phyloP scores from a whole-genome alignment of 2,797 vertebrate species.

The Poecilia wingei region DNA sequence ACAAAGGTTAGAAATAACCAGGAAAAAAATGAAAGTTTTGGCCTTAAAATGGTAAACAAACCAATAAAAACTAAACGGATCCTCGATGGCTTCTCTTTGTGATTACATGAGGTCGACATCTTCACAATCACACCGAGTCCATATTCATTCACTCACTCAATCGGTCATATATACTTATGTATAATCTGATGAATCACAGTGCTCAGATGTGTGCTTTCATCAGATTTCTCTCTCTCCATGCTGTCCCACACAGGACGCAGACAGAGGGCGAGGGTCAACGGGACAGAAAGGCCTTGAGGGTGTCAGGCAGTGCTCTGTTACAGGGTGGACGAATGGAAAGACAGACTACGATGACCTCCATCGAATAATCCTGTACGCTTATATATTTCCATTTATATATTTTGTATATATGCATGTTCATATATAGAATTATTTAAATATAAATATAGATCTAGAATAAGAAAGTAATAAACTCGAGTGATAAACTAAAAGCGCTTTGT shows the following conservation, averaged over 20 bases:
- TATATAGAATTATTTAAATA: slow-evolving; percentile 53
- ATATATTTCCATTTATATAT: slow-evolving; percentile 36
- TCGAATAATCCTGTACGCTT: slow-evolving; percentile 38
- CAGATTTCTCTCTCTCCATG: slow-evolving; percentile 53
- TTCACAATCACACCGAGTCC: neutral
- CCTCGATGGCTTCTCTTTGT: slow-evolving; percentile 55
- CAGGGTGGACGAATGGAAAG: slow-evolving; percentile 59
- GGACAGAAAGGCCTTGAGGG: slow-evolving; percentile 79
- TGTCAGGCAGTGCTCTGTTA: slow-evolving; percentile 81
- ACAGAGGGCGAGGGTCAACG: slow-evolving; percentile 56
- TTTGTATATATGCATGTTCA: slow-evolving; percentile 11
- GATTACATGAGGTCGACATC: slow-evolving; percentile 63
- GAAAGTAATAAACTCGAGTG: slow-evolving; percentile 35
- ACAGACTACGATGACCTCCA: slow-evolving; percentile 50
- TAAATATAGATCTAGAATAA: slow-evolving; percentile 63
- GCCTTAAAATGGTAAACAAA: slow-evolving; percentile 15
- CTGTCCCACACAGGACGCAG: slow-evolving; percentile 30
- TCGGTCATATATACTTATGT: neutral
- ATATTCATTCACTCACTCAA: slow-evolving; percentile 4
- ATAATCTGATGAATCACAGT: slow-evolving; percentile 51
- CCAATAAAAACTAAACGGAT: slow-evolving; percentile 16
- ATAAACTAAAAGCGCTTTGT: slow-evolving; percentile 55
- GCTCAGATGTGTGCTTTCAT: slow-evolving; percentile 51
- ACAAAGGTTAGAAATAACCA: slow-evolving; percentile 21
- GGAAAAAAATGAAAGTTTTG: neutral